Conservation (phyloP, 2,113 vertebrate genomes). For the rat (Rattus norvegicus) region DNA sequence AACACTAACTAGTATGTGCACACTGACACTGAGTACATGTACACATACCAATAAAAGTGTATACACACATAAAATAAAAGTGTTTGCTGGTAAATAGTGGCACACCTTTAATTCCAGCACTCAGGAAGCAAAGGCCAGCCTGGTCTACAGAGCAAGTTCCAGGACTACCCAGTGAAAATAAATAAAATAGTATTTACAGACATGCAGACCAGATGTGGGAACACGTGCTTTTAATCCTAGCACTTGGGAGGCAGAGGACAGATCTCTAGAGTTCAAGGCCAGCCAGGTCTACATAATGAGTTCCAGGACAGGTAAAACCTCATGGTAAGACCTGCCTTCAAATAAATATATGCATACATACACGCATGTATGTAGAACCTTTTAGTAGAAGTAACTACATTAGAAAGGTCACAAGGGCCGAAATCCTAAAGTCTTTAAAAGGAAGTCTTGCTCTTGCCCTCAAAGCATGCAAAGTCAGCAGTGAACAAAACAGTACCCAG, state of each 20-base stretch:
- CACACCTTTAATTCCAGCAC: neutral
- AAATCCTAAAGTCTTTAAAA: neutral
- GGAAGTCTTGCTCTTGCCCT: neutral
- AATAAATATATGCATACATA: neutral
- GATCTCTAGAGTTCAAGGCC: neutral
- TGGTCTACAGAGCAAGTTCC: neutral
- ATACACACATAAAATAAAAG: neutral
- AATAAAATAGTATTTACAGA: neutral
- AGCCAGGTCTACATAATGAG: neutral
- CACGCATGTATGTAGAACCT: neutral
- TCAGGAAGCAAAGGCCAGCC: neutral
- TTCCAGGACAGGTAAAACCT: no score
- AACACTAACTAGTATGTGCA: neutral
- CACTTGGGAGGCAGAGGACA: neutral
- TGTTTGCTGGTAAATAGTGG: neutral
- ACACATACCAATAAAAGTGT: neutral
- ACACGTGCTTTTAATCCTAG: neutral
- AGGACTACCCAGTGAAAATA: neutral
- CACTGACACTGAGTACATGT: neutral
- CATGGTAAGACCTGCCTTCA: neutral
- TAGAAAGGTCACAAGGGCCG: neutral
- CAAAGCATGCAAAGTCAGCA: neutral
- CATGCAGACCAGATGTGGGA: neutral
- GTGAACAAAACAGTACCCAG: neutral
- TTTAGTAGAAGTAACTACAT: neutral